These are phyloP conservation scores for Drosophila putrida DNA, from an alignment of 2,888 invertebrate species.

Conservation along the genomic window DNA sequence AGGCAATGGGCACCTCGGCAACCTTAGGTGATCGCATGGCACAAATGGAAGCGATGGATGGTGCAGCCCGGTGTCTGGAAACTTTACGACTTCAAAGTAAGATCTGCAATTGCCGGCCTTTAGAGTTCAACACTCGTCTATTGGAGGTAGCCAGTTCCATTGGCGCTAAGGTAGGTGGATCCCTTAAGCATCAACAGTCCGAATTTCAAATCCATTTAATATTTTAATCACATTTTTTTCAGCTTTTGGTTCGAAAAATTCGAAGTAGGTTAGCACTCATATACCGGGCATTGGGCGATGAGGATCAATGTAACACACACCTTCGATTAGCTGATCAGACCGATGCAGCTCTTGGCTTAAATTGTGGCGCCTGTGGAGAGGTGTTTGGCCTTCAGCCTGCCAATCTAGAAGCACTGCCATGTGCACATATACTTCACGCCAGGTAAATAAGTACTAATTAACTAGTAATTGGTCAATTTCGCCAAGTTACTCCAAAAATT, in stretches of 20 bases:
- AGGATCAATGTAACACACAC: constrained; percentile 91
- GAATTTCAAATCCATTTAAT: not conserved
- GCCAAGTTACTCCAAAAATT: too few relatives aligned
- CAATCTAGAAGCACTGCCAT: constrained; percentile 92
- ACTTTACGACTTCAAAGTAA: constrained; percentile 90
- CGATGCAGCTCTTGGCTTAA: constrained; percentile 90
- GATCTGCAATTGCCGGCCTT: constrained; percentile 94
- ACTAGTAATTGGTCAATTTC: too few relatives aligned
- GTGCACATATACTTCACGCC: constrained; percentile 94
- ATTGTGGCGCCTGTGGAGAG: constrained; percentile 93
- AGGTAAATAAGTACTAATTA: constrained; percentile 86
- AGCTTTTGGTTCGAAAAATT: constrained; percentile 93
- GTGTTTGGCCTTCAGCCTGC: constrained; percentile 90
- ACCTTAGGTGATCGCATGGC: constrained; percentile 93
- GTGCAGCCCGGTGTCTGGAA: constrained; percentile 93
- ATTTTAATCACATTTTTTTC: constrained; percentile 20
- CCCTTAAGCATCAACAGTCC: too few relatives aligned
- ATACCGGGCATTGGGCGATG: constrained; percentile 93
- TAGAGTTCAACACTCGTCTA: constrained; percentile 93
- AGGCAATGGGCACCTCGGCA: constrained; percentile 93
- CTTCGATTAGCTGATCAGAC: constrained; percentile 88
- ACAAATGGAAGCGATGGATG: constrained; percentile 96
- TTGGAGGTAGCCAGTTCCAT: constrained; percentile 94
- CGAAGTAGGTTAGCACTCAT: constrained; percentile 92
- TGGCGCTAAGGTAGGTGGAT: constrained; percentile 90